These are phyloP conservation scores for Miniopterus natalensis DNA, from an alignment of 2,113 vertebrate species.

Conservation along the genomic window DNA sequence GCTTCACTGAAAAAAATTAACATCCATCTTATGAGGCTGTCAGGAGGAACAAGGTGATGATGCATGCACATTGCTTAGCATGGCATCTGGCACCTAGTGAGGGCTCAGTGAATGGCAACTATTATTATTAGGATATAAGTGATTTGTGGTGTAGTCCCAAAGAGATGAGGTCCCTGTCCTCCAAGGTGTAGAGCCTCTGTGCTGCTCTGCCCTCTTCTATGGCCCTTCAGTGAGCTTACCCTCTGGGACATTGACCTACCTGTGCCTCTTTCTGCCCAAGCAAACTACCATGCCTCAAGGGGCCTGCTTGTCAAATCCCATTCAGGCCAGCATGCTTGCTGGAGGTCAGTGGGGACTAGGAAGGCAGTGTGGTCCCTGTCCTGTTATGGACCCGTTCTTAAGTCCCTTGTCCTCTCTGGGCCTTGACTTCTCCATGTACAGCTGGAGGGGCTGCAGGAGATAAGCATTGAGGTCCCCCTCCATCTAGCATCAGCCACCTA, in stretches of 20 bases:
- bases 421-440: neutral
- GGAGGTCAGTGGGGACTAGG: neutral
- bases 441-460: neutral
- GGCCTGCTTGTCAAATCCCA: neutral
- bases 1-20: neutral
- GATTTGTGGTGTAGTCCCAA: neutral
- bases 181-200: too few species aligned
- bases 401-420: neutral
- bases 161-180: neutral
- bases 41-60: neutral
- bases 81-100: neutral
- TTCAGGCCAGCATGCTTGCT: neutral
- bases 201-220: neutral
- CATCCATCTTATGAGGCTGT: neutral
- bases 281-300: neutral
- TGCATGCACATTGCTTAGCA: neutral
- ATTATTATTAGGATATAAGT: neutral
- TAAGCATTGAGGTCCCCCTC: rapidly evolving
- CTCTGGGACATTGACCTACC: neutral
- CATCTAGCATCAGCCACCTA: neutral
- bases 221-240: neutral
- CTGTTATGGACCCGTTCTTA: neutral
- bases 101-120: neutral
- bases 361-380: neutral
- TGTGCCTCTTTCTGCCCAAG: neutral